These are phyloP conservation scores for Pitta sordida DNA, from an alignment of 2,113 vertebrate genomes.

Conservation along the genomic window DNA sequence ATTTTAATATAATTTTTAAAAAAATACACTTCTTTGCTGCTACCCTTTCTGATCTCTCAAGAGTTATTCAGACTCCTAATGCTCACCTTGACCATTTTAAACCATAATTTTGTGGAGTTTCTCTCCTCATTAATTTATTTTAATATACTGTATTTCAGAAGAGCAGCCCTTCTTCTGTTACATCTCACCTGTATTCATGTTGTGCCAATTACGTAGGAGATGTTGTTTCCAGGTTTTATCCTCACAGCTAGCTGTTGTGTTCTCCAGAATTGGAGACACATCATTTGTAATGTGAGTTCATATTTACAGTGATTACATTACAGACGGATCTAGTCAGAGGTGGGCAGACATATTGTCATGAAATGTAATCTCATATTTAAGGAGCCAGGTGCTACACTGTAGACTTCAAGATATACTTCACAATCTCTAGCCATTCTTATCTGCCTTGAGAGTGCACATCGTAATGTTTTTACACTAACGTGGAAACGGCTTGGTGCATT, in stretches of 20 bases:
- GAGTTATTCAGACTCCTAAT: background rate
- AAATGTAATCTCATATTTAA: background rate
- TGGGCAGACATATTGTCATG: background rate
- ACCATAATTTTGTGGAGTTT: background rate
- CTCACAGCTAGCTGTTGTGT: background rate
- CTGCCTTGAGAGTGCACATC: background rate
- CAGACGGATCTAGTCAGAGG: background rate
- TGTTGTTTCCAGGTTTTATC: background rate
- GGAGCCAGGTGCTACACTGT: background rate
- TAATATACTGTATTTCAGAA: background rate
- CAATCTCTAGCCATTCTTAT: background rate
- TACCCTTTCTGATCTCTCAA: background rate
- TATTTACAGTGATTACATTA: background rate
- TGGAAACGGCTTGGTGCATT: background rate
- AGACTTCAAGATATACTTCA: background rate
- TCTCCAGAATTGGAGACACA: background rate
- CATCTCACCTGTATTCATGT: background rate
- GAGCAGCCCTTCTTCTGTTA: background rate
- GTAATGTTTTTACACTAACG: background rate
- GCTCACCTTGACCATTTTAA: background rate
- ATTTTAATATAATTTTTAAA: too few relatives aligned
- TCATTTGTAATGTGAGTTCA: background rate
- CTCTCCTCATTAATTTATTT: background rate
- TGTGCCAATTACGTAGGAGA: background rate
- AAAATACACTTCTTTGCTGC: background rate